phyloP scores from a whole-genome alignment of 2,888 invertebrate genomes.

The Protodeltote pygarga region DNA sequence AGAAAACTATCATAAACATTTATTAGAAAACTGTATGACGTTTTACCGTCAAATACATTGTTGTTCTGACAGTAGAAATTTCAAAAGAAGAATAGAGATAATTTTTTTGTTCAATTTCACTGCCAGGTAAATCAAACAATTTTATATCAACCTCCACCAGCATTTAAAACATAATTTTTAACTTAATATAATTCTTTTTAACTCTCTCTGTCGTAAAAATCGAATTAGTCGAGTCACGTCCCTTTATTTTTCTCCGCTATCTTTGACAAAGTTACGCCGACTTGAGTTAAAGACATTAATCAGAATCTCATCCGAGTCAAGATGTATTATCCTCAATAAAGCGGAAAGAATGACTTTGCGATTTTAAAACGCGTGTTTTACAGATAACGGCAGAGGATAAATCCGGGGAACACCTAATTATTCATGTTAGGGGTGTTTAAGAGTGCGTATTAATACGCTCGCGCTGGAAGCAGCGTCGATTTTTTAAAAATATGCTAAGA shows the following conservation, averaged over 20 bases:
- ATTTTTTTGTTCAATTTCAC: constrained; percentile 38
- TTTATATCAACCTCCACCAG: constrained; percentile 12
- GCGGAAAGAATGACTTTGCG: constrained; percentile 84
- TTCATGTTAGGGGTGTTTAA: constrained; percentile 85
- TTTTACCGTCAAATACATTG: constrained; percentile 49
- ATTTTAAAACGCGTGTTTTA: constrained; percentile 84
- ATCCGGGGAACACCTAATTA: constrained; percentile 84
- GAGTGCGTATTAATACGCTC: constrained; percentile 79
- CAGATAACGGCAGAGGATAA: constrained; percentile 78
- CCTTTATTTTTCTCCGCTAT: constrained; percentile 84
- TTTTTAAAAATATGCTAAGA: constrained; percentile 76
- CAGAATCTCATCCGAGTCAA: constrained; percentile 80
- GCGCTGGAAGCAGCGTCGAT: constrained; percentile 61
- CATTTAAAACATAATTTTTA: constrained; percentile 34
- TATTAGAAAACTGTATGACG: constrained; percentile 59
- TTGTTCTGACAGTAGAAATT: constrained; percentile 61
- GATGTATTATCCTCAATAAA: constrained; percentile 86
- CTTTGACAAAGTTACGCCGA: constrained; percentile 81
- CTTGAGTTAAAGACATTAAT: constrained; percentile 82
- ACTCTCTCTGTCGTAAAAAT: constrained; percentile 63
- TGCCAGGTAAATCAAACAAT: constrained; percentile 34
- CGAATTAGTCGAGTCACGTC: constrained; percentile 83
- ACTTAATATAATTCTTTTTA: constrained; percentile 41
- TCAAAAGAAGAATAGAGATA: constrained; percentile 73
- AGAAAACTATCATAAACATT: constrained; percentile 53